Base-by-base conservation (phyloP, 37 sponge, comb jelly and placozoan species). In the Agelas oroides region DNA sequence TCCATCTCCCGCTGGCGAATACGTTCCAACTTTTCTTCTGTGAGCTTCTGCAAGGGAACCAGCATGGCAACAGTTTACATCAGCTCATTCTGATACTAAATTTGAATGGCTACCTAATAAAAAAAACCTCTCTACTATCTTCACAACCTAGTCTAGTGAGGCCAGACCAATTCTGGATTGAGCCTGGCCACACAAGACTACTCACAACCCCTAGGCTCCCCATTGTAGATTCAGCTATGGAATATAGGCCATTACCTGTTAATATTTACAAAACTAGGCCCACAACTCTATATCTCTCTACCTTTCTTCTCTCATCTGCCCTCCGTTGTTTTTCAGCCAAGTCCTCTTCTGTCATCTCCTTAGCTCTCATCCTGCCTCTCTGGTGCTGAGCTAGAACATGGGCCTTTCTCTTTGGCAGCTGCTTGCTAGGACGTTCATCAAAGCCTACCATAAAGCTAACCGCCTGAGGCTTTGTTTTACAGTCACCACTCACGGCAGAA, bases 251-350 rank as follows among this genome's bases (percentile, higher is more conserved):
- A n/a, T n/a, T n/a, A n/a, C n/a, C n/a, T n/a, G n/a, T n/a, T n/a
- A n/a, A n/a, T n/a, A n/a, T n/a, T n/a, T n/a, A n/a, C n/a, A n/a
- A n/a, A n/a, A n/a, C n/a, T n/a, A n/a, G n/a, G 46, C 46, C 8
- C 3, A 46, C 65, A 63, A 13, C 6, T 63, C 2, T 2, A 25
- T 8, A 63, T 2, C 28, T 63, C 5, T 63, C 27, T 46, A 88
- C 89, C 83, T 88, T 75, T 61, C 89, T 75, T 70, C 89, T 82
- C 23, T 88, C 83, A 12, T 88, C 89, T 58, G 89, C 89, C 52
- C 40, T 23, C 55, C 71, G 66, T 41, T 88, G 89, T 35, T 82
- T 88, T n/a, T 70, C 70, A 27, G 33, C 63, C 1, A 88, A 14
- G 24, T 28, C 53, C 20, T 65, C 83, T 31, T 75, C 27, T 13